Evolutionary conservation across 2,888 invertebrate genomes (phyloP), one percentile per base, ranked within the genome.

Genomic region (Drosophila subquinaria): DNA sequence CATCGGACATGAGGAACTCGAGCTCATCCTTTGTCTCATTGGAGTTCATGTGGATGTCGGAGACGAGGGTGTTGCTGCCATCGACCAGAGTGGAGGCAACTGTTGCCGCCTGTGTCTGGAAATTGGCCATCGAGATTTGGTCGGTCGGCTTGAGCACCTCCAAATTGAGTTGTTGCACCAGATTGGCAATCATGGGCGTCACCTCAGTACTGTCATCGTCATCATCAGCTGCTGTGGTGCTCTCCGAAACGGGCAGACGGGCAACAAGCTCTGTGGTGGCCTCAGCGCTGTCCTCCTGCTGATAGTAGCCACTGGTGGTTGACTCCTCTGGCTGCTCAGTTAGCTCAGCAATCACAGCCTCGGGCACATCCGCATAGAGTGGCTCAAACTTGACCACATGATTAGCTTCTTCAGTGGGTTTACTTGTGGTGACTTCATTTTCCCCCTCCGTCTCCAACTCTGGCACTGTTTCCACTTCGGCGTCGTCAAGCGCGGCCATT

Each of bases 41-140:
- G 3, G 90, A 87, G 50, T 63, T 90, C 82, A 89, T 81, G 6
- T 63, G 66, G 1, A 81, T 30, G 35, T 90, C 87, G 4, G 80
- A 56, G 11, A 86, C 69, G 0, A 87, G 51, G 0, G 89, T 80
- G 30, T 82, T 86, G 23, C 79, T 86, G 64, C 89, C 91, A 56
- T 92, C 92, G 13, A 92, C 92, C 8, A 93, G 67, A 0, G 90
- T 91, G 15, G 93, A 93, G 10, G 93, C 93, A 0, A 93, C 90
- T 0, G 93, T 93, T 2, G 93, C 93, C 17, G 92, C 92, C 69
- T 93, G 92, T 2, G 90, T 90, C 65, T 92, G 90, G 73, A 92
- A 93, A 55, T 93, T 90, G 20, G 82, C 79, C 93, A 93, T 93
- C 0, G 79, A 90, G 48, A 92, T 90, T 62, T 88, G 88, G 53